Base-by-base conservation (phyloP, 2,797 vertebrate genomes). In the Eospalax fontanierii region DNA sequence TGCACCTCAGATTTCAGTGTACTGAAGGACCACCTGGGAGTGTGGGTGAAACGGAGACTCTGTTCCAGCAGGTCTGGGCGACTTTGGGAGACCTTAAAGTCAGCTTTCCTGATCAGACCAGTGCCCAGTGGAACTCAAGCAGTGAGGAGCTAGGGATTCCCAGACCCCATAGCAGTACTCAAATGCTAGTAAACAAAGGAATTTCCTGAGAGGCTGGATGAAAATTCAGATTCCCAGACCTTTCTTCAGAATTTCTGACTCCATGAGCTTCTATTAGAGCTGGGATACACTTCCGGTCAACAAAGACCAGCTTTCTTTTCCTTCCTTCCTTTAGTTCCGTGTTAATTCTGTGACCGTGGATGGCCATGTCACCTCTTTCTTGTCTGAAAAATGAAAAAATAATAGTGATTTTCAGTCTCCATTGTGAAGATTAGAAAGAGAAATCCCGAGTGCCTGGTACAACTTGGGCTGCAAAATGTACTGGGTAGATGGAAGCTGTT, bases 401-500 rank as follows among this genome's bases (percentile, higher is more conserved):
- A 68, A 12, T 8, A 30, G 26, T 22, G 14, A 24, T 66, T 78
- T 40, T 22, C 16, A 40, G 0, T 82, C 70, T 26, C 24, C 9
- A 15, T 14, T 35, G 46, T 28, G 61, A 83, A 35, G 57, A 30
- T 43, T 35, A 79, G 66, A 86, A 70, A 84, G 15, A 63, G 65
- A 57, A 50, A 43, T 30, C 15, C 1, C 35, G 26, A 59, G n/a
- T 1, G 33, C 63, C 76, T 7, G 0, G 40, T 22, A 2, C 38
- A 35, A 61, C 35, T 61, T 28, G 30, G 40, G 73, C 15, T 4
- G 2, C 15, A 3, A 3, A 4, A 21, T 24, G 10, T 33, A 0
- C 35, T 16, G 1, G 0, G 0, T 33, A 70, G 30, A 3, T 8
- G 46, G 57, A 63, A 30, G 74, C 54, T 6, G 40, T 59, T 66